Percentiles rank a stretch among this genome's conserved stretches.
These are phyloP conservation scores for Ciconia maguari DNA, from an alignment of 2,113 vertebrate species.

Conservation along the genomic window DNA sequence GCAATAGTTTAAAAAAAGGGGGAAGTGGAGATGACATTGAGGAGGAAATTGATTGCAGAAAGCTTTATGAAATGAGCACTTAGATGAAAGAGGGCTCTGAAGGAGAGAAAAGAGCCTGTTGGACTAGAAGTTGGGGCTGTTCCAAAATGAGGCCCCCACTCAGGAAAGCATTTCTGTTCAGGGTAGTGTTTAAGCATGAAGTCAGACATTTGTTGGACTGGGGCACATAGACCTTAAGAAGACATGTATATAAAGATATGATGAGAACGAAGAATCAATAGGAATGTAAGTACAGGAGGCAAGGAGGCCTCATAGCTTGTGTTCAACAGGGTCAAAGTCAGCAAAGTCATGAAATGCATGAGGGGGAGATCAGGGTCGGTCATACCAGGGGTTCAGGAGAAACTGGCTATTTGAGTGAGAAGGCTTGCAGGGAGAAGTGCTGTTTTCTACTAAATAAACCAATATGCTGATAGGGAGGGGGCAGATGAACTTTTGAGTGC, in stretches of 20 bases:
- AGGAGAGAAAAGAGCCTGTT: background rate
- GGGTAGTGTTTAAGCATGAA: background rate
- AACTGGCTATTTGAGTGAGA: background rate
- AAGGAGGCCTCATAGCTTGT: background rate
- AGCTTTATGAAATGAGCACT: slow-evolving; percentile 34
- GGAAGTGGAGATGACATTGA: slow-evolving; percentile 46
- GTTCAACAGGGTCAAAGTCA: background rate
- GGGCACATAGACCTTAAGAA: background rate
- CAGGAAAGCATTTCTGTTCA: background rate
- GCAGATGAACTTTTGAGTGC: background rate
- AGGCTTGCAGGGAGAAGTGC: background rate
- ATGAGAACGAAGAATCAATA: background rate
- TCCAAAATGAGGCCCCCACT: slow-evolving; percentile 8
- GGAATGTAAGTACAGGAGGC: background rate
- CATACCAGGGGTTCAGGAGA: background rate
- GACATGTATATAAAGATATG: background rate
- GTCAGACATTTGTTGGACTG: background rate
- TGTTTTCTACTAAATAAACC: background rate
- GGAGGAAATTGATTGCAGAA: slow-evolving; percentile 58
- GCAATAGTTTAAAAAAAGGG: slow-evolving; percentile 55
- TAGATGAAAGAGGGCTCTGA: slow-evolving; percentile 29
- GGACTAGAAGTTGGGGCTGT: background rate
- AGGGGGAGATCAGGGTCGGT: background rate
- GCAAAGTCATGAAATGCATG: background rate
- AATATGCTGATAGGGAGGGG: background rate